Base-by-base conservation (phyloP, 2,113 vertebrate genomes). In the Rhegmatorhina hoffmannsi region DNA sequence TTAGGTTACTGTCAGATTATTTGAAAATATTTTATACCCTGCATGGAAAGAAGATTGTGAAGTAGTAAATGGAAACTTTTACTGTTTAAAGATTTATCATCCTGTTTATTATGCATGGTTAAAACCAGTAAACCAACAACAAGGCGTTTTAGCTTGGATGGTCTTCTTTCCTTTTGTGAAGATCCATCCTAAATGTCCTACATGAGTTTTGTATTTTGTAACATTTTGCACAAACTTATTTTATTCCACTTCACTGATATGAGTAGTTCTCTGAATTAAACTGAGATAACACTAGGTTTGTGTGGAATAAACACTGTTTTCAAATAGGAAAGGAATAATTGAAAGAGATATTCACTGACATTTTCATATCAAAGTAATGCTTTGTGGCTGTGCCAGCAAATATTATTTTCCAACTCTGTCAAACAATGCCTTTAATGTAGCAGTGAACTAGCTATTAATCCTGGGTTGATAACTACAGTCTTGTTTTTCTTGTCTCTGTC, bases 321-420 rank as follows among this genome's bases (percentile, higher is more conserved):
- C 28, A 9, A 96, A 69, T 53, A 69, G 46, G 67, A 88, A 60
- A 90, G 44, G 75, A 94, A 84, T 93, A 95, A 84, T 84, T 95
- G 86, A 97, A 90, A 94, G 89, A 77, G 84, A 94, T 94, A 92
- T 94, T 96, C 88, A 47, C 88, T 95, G 95, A 92, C 88, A 88
- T 97, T 97, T 97, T 93, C 89, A 86, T 96, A 95, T 96, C 88
- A 95, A 97, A 96, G 72, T 91, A 96, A 96, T 95, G 79, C 68
- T 91, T 64, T 87, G 53, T 92, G 92, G 78, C 31, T 91, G 77
- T 95, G 92, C 64, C 74, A 95, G 87, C 64, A 96, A 94, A 68
- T 91, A 74, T 52, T 93, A 68, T 87, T 95, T 95, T 94, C 80
- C 68, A 92, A 47, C 38, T 87, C 83, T 90, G 77, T 96, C 81